These are phyloP conservation scores for Paramormyrops kingsleyae DNA, from an alignment of 2,113 vertebrate species.

Conservation along the genomic window DNA sequence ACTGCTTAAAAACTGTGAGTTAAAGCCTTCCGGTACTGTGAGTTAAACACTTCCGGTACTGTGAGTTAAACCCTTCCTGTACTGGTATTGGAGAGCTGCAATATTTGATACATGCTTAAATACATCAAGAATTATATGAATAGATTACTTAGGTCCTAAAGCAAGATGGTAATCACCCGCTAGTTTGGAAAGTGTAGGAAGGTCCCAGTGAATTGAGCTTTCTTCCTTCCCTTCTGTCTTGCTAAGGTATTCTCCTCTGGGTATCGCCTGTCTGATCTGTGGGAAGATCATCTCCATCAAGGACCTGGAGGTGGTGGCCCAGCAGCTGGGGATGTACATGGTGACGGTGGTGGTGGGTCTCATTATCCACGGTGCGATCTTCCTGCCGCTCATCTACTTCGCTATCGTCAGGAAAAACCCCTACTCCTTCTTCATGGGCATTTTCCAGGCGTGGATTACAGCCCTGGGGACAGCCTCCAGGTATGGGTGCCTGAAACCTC, in stretches of 20 bases:
- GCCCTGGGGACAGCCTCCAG: conserved; percentile 96
- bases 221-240: conserved; percentile 33
- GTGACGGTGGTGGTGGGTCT: conserved; percentile 93
- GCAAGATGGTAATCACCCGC: neutral
- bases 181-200: neutral
- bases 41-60: neutral
- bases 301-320: conserved; percentile 89
- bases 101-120: neutral
- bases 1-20: neutral
- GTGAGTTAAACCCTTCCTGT: neutral
- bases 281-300: conserved; percentile 98
- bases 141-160: neutral
- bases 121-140: neutral
- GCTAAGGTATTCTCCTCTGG: conserved; percentile 92
- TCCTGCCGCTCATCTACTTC: conserved; percentile 93
- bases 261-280: conserved; percentile 95
- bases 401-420: conserved; percentile 93
- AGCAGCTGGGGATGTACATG: conserved; percentile 99
- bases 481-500: conserved; percentile 48
- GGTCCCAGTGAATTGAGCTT: neutral
- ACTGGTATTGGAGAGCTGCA: neutral
- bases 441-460: conserved; percentile 99
- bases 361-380: conserved; percentile 93
- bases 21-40: no score
- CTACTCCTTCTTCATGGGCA: conserved; percentile 89